Evolutionary conservation across 2,113 vertebrate genomes (phyloP).

Genomic region (Thermophis baileyi): DNA sequence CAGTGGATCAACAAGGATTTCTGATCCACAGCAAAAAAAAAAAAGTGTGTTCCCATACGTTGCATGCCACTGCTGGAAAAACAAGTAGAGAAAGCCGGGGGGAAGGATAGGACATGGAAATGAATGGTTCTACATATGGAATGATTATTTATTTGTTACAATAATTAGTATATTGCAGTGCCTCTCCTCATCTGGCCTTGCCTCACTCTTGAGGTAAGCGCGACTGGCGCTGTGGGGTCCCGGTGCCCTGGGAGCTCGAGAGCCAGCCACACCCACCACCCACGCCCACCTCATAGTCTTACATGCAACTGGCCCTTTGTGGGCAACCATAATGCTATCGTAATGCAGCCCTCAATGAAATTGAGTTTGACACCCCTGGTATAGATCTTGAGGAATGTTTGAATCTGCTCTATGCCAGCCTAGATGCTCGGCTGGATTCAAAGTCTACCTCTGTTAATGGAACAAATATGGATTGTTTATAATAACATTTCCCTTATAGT

Average conservation of each 20-base stretch:
- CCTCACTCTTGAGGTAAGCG: no score
- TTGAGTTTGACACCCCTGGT: no score
- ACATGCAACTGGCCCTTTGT: no score
- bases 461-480: background rate
- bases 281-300: no score
- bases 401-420: background rate
- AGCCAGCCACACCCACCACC: no score
- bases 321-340: no score
- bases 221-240: no score
- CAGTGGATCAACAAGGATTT: background rate
- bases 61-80: background rate
- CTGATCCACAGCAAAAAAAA: background rate
- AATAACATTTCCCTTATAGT: background rate
- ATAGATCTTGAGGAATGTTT: background rate
- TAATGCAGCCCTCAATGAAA: no score
- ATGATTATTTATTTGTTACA: background rate
- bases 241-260: no score
- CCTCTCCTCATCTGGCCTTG: no score
- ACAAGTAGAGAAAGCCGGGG: background rate
- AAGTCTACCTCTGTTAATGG: background rate
- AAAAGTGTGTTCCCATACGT: background rate
- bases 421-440: background rate
- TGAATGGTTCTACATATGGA: background rate
- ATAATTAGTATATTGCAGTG: background rate
- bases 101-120: background rate